Base-by-base conservation (phyloP, 2,888 invertebrate genomes). In the Mythimna ferrago region DNA sequence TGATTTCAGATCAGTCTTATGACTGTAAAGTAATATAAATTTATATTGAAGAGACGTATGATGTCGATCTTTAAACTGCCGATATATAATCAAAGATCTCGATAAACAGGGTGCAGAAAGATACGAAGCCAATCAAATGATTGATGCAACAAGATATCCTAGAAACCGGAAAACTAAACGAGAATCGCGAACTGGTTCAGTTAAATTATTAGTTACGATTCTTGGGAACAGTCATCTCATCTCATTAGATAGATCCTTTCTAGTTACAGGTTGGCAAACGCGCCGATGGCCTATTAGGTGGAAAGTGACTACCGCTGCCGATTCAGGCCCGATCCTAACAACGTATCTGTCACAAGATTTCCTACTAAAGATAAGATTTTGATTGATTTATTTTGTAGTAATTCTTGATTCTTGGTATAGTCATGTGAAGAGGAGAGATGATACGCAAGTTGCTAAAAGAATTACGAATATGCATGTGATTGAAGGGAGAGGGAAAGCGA, bases 81-180 rank as follows among this genome's bases (percentile, higher is more conserved):
- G 32, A 62, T 53, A 26, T 26, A 26, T 26, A 35, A 63, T 56
- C 35, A 26, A 53, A 73, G 26, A 76, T 66, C 65, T 56, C n/a
- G 51, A 76, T 71, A 71, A 76, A 70, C 66, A 38, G 38, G 72
- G 63, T 70, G 81, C 21, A 72, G 64, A 76, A 41, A 65, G 56
- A 60, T 71, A 58, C 41, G 58, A 61, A 76, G 67, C 62, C 77
- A 77, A 70, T 73, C 58, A 80, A 70, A 77, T 62, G 72, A 81
- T 71, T 48, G 63, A 73, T 65, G 58, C 53, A 51, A 35, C 65
- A 44, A 66, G 65, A 65, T 53, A 65, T 70, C 57, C 60, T 32
- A 57, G 53, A 57, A 81, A 65, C 77, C 16, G 54, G 72, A 77
- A 32, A 57, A 32, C 32, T 63, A 16, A 72, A 80, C 70, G n/a